Evolutionary conservation across 2,113 vertebrate species (phyloP), one percentile per base, ranked within the genome.

Genomic region (Leptocoma aspasia): DNA sequence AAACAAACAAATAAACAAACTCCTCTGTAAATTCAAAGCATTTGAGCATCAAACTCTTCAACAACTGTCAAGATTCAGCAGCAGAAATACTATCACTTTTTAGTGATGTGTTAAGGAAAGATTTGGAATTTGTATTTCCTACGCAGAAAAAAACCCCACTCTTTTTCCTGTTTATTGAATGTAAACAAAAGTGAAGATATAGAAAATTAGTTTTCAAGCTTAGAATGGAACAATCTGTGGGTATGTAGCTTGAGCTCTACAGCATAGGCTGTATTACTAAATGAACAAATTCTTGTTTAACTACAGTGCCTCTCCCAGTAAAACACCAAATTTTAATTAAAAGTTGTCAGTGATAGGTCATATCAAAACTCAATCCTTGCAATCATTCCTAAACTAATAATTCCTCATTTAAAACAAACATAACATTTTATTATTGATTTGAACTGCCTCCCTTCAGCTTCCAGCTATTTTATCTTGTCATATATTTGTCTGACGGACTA

Each of bases 81-180:
- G 23, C 21, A 77, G 54, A 70, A 89, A 89, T 31, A 39, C 0
- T 0, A 26, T 23, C 70, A 44, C 24, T 39, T 88, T 37, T 73
- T 50, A 53, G 18, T 37, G 18, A 52, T 44, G 4, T 49, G 7
- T 41, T 76, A 50, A 35, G 35, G 8, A 20, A 76, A 88, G 15
- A 54, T 30, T 57, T 63, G 27, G 31, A 66, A 90, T 66, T 39
- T 50, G 1, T 14, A 21, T 77, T 88, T 90, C 53, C 22, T 11
- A 26, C 11, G 41, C 2, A 31, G 33, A 18, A 76, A 84, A 71
- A 44, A 30, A 7, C 4, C 0, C 0, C 0, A 2, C 3, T 16
- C 3, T 63, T 86, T 69, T 49, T 63, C 17, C 35, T 81, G 9
- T 39, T 73, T 71, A 20, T 21, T 52, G 30, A 89, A 37, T 35